Base-by-base conservation (phyloP, 2,797 vertebrate species). In the Channallabes apus region DNA sequence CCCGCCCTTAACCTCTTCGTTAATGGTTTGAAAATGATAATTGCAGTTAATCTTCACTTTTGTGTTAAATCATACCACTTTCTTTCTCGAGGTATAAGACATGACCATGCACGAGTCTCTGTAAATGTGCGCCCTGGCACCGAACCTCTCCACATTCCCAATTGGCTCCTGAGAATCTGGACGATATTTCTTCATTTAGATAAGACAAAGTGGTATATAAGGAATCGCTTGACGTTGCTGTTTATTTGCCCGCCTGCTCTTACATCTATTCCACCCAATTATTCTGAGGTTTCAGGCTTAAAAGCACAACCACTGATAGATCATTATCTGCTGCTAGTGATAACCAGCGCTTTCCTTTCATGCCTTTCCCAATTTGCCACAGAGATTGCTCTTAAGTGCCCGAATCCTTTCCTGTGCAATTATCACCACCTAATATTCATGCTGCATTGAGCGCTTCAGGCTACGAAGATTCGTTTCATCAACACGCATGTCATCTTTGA, bases 201-300 rank as follows among this genome's bases (percentile, higher is more conserved):
- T 82, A n/a, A 58, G 80, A 62, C 64, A 82, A 87, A 83, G 79
- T 85, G 83, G 84, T 69, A n/a, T 51, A 89, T 88, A 88, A 91
- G 68, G 85, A 89, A 89, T 87, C 69, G 86, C 86, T 84, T 82
- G 18, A 82, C 79, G 86, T 85, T 62, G 56, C 86, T 86, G 83
- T 86, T 89, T 89, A 84, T 88, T 87, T 86, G 88, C 84, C 88
- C 62, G 56, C 80, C 80, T 85, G 85, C 84, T 85, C 82, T 87
- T 90, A 81, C 82, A 88, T 85, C 85, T 88, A 86, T 89, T 90
- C 84, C 86, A 64, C 71, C 86, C 90, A 91, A 89, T 92, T 91
- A 90, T 89, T 88, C 88, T 85, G 80, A 89, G 86, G 87, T 87
- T 86, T 89, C 81, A 73, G 83, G 81, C 83, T 87, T 88, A 87